A percentile compares a stretch with the other conserved stretches of the same genome.
phyloP scores from a whole-genome alignment of 2,888 invertebrate species.

The Drosophila ezoana region DNA sequence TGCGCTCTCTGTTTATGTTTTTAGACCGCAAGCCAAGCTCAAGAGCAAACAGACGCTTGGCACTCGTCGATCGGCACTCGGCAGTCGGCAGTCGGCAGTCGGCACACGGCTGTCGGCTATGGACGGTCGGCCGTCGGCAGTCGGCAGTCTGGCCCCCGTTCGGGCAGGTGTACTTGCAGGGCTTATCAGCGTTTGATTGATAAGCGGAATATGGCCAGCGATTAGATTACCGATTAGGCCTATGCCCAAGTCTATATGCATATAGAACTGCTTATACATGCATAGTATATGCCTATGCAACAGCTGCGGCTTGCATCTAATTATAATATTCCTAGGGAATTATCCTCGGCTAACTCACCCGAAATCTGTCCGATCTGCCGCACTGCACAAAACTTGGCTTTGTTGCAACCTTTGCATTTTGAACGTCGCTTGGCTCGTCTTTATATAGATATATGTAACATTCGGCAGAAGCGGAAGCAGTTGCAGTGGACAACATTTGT shows the following conservation, averaged over 20 bases:
- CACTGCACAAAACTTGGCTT: neutral
- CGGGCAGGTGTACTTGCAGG: slow-evolving; percentile 28
- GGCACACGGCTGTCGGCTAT: neutral
- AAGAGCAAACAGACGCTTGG: slow-evolving; percentile 44
- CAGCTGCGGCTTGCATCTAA: neutral
- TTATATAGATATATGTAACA: slow-evolving; percentile 4
- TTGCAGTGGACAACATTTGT: slow-evolving; percentile 23
- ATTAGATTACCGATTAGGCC: too few relatives aligned
- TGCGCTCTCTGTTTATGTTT: slow-evolving; percentile 63
- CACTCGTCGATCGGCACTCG: neutral
- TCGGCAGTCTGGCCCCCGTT: neutral
- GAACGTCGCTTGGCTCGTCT: neutral
- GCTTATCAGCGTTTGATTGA: slow-evolving; percentile 32
- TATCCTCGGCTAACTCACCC: slow-evolving; percentile 6
- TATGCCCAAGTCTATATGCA: too few relatives aligned
- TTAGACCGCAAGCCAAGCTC: slow-evolving; percentile 45
- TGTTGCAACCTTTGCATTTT: slow-evolving; percentile 8
- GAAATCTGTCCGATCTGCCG: neutral
- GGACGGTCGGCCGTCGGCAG: neutral
- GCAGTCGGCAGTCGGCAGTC: slow-evolving; percentile 14
- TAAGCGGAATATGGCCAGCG: slow-evolving; percentile 13
- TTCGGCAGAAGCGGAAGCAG: slow-evolving; percentile 40
- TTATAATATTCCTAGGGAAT: too few relatives aligned
- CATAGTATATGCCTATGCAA: too few relatives aligned
- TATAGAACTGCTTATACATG: too few relatives aligned